These are phyloP conservation scores for Neoarius graeffei DNA, from an alignment of 2,113 vertebrate genomes.

Conservation along the genomic window DNA sequence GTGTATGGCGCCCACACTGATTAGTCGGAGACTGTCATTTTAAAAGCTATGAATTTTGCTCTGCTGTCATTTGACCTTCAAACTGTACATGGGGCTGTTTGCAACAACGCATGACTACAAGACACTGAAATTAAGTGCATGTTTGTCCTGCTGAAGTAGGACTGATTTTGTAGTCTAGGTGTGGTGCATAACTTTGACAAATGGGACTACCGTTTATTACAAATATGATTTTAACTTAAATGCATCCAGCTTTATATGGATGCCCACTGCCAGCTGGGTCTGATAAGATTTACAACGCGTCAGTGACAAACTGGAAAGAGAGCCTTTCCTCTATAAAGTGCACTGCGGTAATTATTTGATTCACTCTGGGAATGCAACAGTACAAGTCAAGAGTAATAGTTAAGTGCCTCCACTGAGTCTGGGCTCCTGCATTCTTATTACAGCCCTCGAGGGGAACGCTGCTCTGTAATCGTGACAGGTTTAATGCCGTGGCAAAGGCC, in stretches of 20 bases:
- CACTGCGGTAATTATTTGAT: conserved; percentile 53
- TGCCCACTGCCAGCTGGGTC: conserved; percentile 15
- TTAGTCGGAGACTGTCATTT: conserved; percentile 90
- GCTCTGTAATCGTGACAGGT: conserved; percentile 60
- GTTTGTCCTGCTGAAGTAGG: background rate
- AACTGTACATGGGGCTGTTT: conserved; percentile 60
- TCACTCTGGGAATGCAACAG: conserved; percentile 53
- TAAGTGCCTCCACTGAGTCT: conserved; percentile 63
- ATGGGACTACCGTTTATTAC: conserved; percentile 20
- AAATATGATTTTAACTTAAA: conserved; percentile 15
- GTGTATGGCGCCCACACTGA: conserved; percentile 95
- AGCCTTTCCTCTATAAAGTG: conserved; percentile 37
- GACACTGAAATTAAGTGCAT: background rate
- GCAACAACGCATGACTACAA: background rate
- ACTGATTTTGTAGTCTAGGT: background rate
- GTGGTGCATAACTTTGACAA: background rate
- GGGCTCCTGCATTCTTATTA: conserved; percentile 59
- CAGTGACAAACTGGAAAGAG: conserved; percentile 34
- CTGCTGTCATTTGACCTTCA: conserved; percentile 76
- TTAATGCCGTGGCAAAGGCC: conserved; percentile 49
- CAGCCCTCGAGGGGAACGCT: conserved; percentile 44
- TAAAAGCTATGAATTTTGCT: conserved; percentile 75
- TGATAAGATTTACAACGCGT: conserved; percentile 61
- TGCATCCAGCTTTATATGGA: background rate
- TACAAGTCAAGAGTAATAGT: conserved; percentile 58